Evolutionary conservation across 1,140 invertebrate genomes (phyloP), one percentile per base, ranked within the genome.

Genomic region (Macrobrachium rosenbergii): DNA sequence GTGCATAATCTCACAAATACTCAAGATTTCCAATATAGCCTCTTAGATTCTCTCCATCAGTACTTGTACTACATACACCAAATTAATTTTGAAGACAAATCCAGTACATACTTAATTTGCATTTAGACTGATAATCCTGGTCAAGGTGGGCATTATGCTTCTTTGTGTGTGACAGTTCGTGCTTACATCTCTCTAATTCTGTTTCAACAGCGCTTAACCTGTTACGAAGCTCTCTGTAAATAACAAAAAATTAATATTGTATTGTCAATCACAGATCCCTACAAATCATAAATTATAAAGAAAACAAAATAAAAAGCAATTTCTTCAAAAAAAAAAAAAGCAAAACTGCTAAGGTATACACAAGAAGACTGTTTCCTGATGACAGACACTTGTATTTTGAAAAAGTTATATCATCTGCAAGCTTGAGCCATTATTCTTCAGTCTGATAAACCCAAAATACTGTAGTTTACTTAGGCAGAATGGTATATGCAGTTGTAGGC

Each of bases 81-180:
- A 72, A 72, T n/a, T 3, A 17, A 37, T 67, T 17, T 10, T 14
- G 12, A 21, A 64, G 6, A 81, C 37, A 45, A 11, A 69, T 21
- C 2, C 14, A 19, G 5, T 45, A 75, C 83, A 45, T 16, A 84
- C 83, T 23, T 69, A 60, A 5, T 19, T 37, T 63, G 10, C 12
- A 64, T 45, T 84, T 84, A 2, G 60, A 28, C 23, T 78, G 75
- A 37, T 84, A 76, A 52, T 84, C 83, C 45, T 84, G 73, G 8
- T 84, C 83, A 58, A 84, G 59, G 75, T 60, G 83, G 7, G 83
- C 60, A 84, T 67, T 84, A 23, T 77, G 73, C 14, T 84, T 84
- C 73, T 84, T 84, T 28, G n/a, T 78, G 7, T 84, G 83, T n/a
- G 28, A 21, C n/a, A 84, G 83, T 23, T 84, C 83, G 21, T 78